Base-by-base conservation (phyloP, 2,113 vertebrate genomes). In the Emydura subglobosa region DNA sequence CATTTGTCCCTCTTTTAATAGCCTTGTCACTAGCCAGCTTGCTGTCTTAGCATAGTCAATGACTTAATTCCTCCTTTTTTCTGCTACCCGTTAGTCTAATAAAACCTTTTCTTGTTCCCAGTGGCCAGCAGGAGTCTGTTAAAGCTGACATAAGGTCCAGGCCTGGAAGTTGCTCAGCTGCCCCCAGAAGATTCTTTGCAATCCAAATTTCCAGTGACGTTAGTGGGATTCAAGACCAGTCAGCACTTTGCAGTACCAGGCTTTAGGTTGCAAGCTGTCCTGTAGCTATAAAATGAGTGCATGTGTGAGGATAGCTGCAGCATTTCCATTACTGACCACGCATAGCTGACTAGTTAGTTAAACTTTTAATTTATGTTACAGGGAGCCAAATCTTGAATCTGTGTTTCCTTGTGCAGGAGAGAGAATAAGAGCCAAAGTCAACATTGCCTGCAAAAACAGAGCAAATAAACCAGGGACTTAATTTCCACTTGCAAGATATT, bases 321-420 rank as follows among this genome's bases (percentile, higher is more conserved):
- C 0, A 0, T 57, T 94, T 93, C 50, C 79, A 54, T 79, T 68
- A 29, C 51, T 53, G 72, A 1, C 79, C 85, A 22, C 88, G 85
- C 74, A 93, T 19, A 74, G 90, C 88, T 86, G 91, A 92, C 94
- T 90, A 96, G 87, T 95, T 90, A 96, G 87, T 95, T 94, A 88
- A 49, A 85, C 84, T 92, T 93, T 86, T 92, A 85, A 83, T 91
- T 93, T 92, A 94, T 65, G 59, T 17, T 92, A 83, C 86, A 94
- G 95, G 95, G 94, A 96, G 47, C 83, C 3, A 6, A 83, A 85
- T 88, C 92, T 91, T 85, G 94, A 95, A 88, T 96, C 94, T 93
- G 54, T 94, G 92, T 96, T 95, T 95, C 92, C 93, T 95, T 95
- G 90, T 94, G 83, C 87, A 95, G 92, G 79, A 96, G 87, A 88